Evolutionary conservation across 2,113 vertebrate genomes (phyloP), one percentile per base, ranked within the genome.

Genomic region (Poeciliopsis occidentalis): DNA sequence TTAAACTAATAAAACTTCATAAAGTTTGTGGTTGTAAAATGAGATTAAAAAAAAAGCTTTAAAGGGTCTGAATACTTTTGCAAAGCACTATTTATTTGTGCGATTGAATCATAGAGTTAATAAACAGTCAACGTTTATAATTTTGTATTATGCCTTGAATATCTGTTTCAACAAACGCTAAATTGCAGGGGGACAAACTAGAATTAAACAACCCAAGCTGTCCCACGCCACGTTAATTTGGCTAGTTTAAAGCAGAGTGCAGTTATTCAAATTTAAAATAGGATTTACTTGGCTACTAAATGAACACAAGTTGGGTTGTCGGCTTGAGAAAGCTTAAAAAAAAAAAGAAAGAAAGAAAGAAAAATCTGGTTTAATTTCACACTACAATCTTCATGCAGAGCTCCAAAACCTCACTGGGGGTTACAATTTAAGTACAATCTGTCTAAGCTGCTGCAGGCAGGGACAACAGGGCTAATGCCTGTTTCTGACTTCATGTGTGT

Each of bases 381-480:
- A 51, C 26, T 68, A 15, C 22, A 19, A 75, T 74, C 44, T 26
- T 61, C 32, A 77, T 67, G 76, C 60, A 67, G 73, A 32, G 60
- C 71, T 68, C 34, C 19, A 30, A 60, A 57, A 79, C 69, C 75
- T 73, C 75, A 57, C 68, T 51, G 8, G 39, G 64, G 65, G 51
- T 3, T 78, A 79, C 70, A 85, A 75, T 79, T 76, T 66, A 80
- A 82, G 79, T 67, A 78, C 64, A 78, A 71, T 88, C 39, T 81
- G 72, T 57, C 29, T 37, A 29, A 51, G 69, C 57, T 22, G 68
- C 75, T 80, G 77, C 67, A 67, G 68, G 69, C 71, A 2, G 67
- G 34, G 61, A 73, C 85, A 72, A 60, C 73, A 63, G 60, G 74
- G 72, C 60, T 41, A 69, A 67, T 65, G 79, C 82, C 32, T 82